A percentile compares a stretch with the other conserved stretches of the same genome.
phyloP scores from a whole-genome alignment of 2,797 vertebrate genomes.

The Orientallactaga sibirica region DNA sequence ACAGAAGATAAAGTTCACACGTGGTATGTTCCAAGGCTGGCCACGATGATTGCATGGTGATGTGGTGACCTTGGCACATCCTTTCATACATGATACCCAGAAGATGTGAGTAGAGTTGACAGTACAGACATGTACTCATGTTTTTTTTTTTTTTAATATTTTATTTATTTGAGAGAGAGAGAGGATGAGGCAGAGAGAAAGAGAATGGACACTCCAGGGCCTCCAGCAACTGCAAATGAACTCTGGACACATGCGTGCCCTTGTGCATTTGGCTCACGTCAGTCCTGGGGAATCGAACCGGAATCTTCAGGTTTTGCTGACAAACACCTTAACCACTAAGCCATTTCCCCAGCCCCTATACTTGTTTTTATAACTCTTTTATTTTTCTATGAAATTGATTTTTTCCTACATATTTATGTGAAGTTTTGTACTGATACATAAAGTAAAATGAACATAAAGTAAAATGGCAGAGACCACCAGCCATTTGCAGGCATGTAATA shows the following conservation, averaged over 20 bases:
- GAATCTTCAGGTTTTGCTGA: too few species aligned
- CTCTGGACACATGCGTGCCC: too few species aligned
- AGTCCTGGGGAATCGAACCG: too few species aligned
- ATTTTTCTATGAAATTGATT: background rate
- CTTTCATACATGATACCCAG: background rate
- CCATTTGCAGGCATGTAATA: background rate
- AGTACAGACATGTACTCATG: background rate
- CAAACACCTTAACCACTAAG: too few species aligned
- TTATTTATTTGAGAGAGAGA: too few species aligned
- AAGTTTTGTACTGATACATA: background rate
- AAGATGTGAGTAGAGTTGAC: background rate
- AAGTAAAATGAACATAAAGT: constrained; percentile 27
- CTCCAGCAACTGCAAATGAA: too few species aligned
- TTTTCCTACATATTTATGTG: background rate
- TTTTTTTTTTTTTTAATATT: too few species aligned
- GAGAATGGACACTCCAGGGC: too few species aligned
- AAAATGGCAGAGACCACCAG: background rate
- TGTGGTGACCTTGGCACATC: background rate
- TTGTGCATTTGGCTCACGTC: too few species aligned
- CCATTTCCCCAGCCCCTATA: too few species aligned
- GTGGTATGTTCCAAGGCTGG: background rate
- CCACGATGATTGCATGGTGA: background rate
- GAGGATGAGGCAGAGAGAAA: too few species aligned
- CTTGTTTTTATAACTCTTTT: background rate
- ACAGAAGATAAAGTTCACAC: background rate